Percentiles rank a stretch among this genome's conserved stretches.
Conservation (phyloP, 30 jellyfish, hydroid and myxozoan species). For the Sanderia malayensis region DNA sequence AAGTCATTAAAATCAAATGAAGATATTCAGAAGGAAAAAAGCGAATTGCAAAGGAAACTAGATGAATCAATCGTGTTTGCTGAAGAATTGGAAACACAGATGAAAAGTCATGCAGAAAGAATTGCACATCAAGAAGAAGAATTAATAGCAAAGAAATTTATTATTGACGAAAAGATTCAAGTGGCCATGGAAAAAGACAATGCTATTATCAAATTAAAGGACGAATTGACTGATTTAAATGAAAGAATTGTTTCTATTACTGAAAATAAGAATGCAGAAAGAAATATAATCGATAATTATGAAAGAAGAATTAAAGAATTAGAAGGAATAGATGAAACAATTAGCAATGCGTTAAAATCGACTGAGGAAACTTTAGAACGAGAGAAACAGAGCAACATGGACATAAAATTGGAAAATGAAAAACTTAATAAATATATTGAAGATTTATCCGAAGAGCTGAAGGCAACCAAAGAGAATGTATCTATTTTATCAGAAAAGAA, state of each 20-base stretch:
- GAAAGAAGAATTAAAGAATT: background rate
- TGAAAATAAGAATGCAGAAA: background rate
- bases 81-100: constrained; percentile 9
- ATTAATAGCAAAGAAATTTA: constrained; percentile 5
- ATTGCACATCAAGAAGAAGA: constrained; percentile 20
- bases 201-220: constrained; percentile 9
- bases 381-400: background rate
- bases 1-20: background rate
- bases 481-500: background rate
- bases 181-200: background rate
- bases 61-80: background rate
- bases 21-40: background rate
- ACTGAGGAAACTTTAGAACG: background rate
- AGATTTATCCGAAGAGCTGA: background rate
- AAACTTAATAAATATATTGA: background rate
- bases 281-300: background rate
- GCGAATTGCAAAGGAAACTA: background rate
- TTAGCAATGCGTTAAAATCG: background rate
- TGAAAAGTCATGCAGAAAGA: background rate
- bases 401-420: constrained; percentile 7
- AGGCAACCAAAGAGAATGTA: background rate
- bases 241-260: background rate
- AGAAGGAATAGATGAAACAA: background rate
- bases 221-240: background rate
- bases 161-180: background rate